Base-by-base conservation (phyloP, 1,140 invertebrate genomes). In the Drosophila seguyi region DNA sequence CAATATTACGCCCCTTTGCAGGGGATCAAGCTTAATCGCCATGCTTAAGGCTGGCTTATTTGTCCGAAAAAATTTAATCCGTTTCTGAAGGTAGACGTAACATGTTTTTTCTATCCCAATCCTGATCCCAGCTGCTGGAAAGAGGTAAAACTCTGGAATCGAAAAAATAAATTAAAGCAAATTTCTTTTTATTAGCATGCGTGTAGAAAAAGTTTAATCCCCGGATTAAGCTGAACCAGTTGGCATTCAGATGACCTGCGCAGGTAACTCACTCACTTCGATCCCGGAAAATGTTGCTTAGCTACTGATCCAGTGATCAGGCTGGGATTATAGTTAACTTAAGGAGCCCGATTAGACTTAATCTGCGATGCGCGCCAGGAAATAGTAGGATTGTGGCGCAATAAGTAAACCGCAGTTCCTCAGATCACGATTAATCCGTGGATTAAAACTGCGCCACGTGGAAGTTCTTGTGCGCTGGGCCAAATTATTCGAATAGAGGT, bases 51-150 rank as follows among this genome's bases (percentile, higher is more conserved):
- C 53, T 60, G 81, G 74, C 75, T 81, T 85, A 85, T 85, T 85
- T 90, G 76, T 73, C 69, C 55, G 75, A 90, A 90, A 90, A 90
- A 90, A 90, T 55, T 81, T 90, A 90, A 90, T 90, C 85, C 85
- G 69, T 75, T 79, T 68, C 18, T 55, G 60, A 58, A 85, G 85
- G 85, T 88, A 88, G 81, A 14, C 58, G 41, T 42, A 57, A 72
- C 27, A 34, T 66, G 44, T 68, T 73, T 83, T 71, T 61, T 63
- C 50, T 63, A 44, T 45, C 22, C 50, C 83, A 81, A 72, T 78
- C 84, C 80, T 61, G 36, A 50, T 39, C 53, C 39, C 84, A 88
- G 77, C 77, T 88, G 83, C 66, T 67, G 16, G 59, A 88, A 88
- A 90, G 85, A 90, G 81, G 85, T 90, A 88, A 88, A 50, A 61